These are phyloP conservation scores for Ophion ellenae DNA, from an alignment of 2,888 invertebrate species.

Conservation along the genomic window DNA sequence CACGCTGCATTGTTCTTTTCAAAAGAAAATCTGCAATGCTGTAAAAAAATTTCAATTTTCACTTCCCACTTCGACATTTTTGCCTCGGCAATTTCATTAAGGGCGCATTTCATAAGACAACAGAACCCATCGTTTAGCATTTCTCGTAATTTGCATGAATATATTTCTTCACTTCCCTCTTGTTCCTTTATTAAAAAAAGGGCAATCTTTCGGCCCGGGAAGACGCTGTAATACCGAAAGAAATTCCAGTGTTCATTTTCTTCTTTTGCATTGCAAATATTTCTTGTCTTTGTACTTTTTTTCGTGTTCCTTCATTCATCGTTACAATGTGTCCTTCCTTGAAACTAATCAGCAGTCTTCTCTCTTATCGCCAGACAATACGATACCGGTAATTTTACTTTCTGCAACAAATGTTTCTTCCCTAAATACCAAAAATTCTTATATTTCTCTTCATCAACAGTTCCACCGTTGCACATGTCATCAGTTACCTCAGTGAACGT, in stretches of 20 bases:
- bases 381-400: slow-evolving; percentile 32
- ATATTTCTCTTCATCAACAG: slow-evolving; percentile 14
- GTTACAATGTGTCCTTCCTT: slow-evolving; percentile 23
- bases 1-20: slow-evolving; percentile 13
- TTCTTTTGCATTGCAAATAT: slow-evolving; percentile 36
- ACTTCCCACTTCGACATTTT: slow-evolving; percentile 20
- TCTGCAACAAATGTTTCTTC: slow-evolving; percentile 37
- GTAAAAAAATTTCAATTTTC: slow-evolving; percentile 6
- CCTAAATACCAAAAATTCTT: slow-evolving; percentile 17
- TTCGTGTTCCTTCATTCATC: slow-evolving; percentile 36
- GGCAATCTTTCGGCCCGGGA: slow-evolving; percentile 40
- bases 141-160: slow-evolving; percentile 33
- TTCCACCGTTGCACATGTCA: slow-evolving; percentile 15
- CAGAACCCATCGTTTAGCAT: slow-evolving; percentile 25
- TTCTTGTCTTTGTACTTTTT: slow-evolving; percentile 34
- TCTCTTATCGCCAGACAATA: slow-evolving; percentile 25
- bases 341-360: slow-evolving; percentile 22
- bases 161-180: slow-evolving; percentile 33
- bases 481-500: slow-evolving; percentile 10
- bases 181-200: slow-evolving; percentile 23
- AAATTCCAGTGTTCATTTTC: slow-evolving; percentile 37
- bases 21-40: slow-evolving; percentile 16
- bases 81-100: slow-evolving; percentile 24
- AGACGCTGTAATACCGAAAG: slow-evolving; percentile 26
- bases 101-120: slow-evolving; percentile 38